Percentiles rank a stretch among this genome's conserved stretches.
These are phyloP conservation scores for Brotula barbata DNA, from an alignment of 2,797 vertebrate genomes.

Conservation along the genomic window DNA sequence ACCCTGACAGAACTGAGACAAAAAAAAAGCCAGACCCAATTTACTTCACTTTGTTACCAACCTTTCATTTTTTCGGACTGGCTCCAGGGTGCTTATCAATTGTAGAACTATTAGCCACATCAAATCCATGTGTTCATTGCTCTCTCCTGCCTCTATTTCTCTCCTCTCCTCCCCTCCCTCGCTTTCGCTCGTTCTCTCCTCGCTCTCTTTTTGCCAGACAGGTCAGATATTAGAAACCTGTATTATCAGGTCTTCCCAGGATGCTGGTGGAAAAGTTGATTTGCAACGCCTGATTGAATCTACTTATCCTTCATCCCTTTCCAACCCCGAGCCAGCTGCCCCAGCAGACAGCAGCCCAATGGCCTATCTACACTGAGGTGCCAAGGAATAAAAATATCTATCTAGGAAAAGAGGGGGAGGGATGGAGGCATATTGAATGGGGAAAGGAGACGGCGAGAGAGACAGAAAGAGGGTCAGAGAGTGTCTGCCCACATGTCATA, in stretches of 20 bases:
- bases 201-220: slow-evolving; percentile 68
- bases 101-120: slow-evolving; percentile 75
- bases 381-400: slow-evolving; percentile 73
- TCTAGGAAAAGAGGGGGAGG: slow-evolving; percentile 41
- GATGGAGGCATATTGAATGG: no score
- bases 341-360: slow-evolving; percentile 71
- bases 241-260: slow-evolving; percentile 80
- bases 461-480: slow-evolving; percentile 46
- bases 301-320: slow-evolving; percentile 76
- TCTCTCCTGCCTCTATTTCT: slow-evolving; percentile 54
- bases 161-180: slow-evolving; percentile 29
- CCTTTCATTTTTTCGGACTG: slow-evolving; percentile 71
- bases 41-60: slow-evolving; percentile 62
- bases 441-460: slow-evolving; percentile 17
- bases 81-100: slow-evolving; percentile 73
- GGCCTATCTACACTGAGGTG: slow-evolving; percentile 68
- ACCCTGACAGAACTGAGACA: slow-evolving; percentile 58
- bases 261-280: slow-evolving; percentile 80
- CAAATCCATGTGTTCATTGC: slow-evolving; percentile 78
- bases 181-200: slow-evolving; percentile 16
- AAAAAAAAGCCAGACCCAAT: slow-evolving; percentile 58
- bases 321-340: slow-evolving; percentile 72
- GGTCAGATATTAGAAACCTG: slow-evolving; percentile 79
- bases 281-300: slow-evolving; percentile 80
- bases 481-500: slow-evolving; percentile 64